Conservation (phyloP, 2,113 vertebrate genomes). For the Coptodon bakossiorum region DNA sequence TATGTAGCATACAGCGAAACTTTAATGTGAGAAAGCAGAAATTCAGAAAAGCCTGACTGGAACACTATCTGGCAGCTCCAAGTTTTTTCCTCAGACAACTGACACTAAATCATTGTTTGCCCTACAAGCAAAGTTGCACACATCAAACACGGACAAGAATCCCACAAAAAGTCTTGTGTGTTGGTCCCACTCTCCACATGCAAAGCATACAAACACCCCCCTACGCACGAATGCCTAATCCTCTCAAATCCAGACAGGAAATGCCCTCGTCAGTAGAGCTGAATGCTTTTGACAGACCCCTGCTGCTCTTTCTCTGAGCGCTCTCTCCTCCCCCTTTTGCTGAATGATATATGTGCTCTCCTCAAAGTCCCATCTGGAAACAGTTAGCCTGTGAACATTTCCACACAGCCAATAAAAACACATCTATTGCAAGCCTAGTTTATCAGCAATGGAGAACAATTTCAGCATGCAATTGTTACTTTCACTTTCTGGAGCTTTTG, state of each 20-base stretch:
- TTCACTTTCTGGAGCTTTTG: neutral
- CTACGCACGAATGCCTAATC: constrained; percentile 46
- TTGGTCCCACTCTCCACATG: neutral
- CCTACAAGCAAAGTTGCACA: neutral
- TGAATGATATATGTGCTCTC: constrained; percentile 43
- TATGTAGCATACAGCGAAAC: neutral
- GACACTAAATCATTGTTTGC: neutral
- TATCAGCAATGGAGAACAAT: constrained; percentile 3
- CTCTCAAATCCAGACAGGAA: constrained; percentile 65
- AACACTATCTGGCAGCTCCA: neutral
- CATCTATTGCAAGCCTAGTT: neutral
- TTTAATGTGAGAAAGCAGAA: neutral
- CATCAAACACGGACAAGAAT: neutral
- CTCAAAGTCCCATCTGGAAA: constrained; percentile 64
- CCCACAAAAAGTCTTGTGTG: neutral
- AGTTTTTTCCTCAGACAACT: neutral
- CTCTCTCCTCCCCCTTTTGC: neutral
- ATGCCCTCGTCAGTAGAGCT: constrained; percentile 62
- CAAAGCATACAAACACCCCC: constrained; percentile 9
- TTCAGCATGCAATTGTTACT: neutral
- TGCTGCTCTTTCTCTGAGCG: constrained; percentile 2
- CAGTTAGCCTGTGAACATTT: constrained; percentile 49
- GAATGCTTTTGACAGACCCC: constrained; percentile 62
- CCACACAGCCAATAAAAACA: constrained; percentile 50
- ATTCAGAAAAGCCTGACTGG: neutral